Conservation (phyloP, 2,797 vertebrate species). For the Takifugu rubripes region DNA sequence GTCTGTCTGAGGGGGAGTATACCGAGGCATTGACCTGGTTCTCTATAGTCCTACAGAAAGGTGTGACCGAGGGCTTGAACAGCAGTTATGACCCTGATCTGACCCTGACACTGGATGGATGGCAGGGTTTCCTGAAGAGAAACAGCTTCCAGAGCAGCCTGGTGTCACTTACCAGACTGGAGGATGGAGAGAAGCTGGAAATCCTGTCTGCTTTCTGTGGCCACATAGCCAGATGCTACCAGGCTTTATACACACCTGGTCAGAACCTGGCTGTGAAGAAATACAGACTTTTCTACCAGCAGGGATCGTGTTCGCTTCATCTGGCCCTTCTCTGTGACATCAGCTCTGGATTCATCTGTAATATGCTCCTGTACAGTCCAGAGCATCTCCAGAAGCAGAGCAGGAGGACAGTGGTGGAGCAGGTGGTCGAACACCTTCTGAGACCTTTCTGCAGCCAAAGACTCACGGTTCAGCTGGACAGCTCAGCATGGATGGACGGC, state of each 20-base stretch:
- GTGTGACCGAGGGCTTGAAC: slow-evolving; percentile 46
- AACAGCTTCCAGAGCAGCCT: slow-evolving; percentile 61
- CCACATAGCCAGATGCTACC: slow-evolving; percentile 53
- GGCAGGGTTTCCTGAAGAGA: slow-evolving; percentile 59
- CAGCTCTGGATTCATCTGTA: slow-evolving; percentile 67
- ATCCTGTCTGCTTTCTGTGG: slow-evolving; percentile 56
- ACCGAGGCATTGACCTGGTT: slow-evolving; percentile 58
- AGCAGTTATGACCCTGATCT: slow-evolving; percentile 24
- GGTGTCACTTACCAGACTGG: slow-evolving; percentile 47
- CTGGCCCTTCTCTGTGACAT: slow-evolving; percentile 64
- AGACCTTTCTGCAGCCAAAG: slow-evolving; percentile 54
- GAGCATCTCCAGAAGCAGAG: slow-evolving; percentile 54
- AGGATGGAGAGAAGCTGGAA: slow-evolving; percentile 61
- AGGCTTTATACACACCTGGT: slow-evolving; percentile 50
- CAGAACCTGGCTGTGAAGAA: slow-evolving; percentile 65
- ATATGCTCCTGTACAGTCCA: slow-evolving; percentile 63
- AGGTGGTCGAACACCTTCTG: slow-evolving; percentile 64
- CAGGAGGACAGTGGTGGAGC: slow-evolving; percentile 53
- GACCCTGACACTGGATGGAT: slow-evolving; percentile 46
- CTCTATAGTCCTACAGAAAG: slow-evolving; percentile 60
- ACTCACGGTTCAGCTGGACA: slow-evolving; percentile 57
- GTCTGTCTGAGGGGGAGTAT: slow-evolving; percentile 52
- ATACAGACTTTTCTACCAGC: slow-evolving; percentile 53
- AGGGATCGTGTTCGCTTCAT: slow-evolving; percentile 39
- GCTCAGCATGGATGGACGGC: slow-evolving; percentile 51